Evolutionary conservation across 1,140 invertebrate species (phyloP).

Genomic region (Listronotus oregonensis): DNA sequence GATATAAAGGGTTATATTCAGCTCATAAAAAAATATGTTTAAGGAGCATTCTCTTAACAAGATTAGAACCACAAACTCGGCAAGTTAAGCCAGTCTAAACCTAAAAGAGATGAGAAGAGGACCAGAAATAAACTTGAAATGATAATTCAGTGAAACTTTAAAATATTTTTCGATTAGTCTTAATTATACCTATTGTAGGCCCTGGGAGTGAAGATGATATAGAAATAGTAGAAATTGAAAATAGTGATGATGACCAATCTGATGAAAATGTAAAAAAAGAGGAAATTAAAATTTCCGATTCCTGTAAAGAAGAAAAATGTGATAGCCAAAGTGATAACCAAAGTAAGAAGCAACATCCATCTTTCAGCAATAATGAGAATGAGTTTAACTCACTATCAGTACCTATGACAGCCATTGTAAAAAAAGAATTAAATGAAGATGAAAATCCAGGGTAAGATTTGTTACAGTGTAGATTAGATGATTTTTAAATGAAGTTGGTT

Average conservation of each 20-base stretch:
- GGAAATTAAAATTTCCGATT: slow-evolving; percentile 6
- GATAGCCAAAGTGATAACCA: neutral
- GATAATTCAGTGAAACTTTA: too few relatives aligned
- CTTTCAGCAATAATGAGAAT: too few relatives aligned
- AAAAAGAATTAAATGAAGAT: neutral
- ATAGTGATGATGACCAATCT: neutral
- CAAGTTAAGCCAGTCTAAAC: too few relatives aligned
- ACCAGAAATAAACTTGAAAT: too few relatives aligned
- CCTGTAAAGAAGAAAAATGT: neutral
- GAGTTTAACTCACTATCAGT: neutral
- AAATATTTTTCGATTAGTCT: neutral
- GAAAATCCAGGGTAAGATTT: slow-evolving; percentile 10
- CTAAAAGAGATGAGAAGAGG: too few relatives aligned
- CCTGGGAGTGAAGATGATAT: neutral
- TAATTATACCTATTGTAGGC: neutral
- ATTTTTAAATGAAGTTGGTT: too few relatives aligned
- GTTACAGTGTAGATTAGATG: too few relatives aligned
- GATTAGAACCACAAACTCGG: too few relatives aligned
- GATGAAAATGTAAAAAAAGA: neutral
- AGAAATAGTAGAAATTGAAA: slow-evolving; percentile 7
- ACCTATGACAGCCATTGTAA: neutral
- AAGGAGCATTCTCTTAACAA: too few relatives aligned
- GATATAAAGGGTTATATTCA: too few relatives aligned
- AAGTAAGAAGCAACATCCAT: neutral
- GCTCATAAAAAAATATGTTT: too few relatives aligned